These are phyloP conservation scores for Deroplatys truncata DNA, from an alignment of 2,888 invertebrate species.

Conservation along the genomic window DNA sequence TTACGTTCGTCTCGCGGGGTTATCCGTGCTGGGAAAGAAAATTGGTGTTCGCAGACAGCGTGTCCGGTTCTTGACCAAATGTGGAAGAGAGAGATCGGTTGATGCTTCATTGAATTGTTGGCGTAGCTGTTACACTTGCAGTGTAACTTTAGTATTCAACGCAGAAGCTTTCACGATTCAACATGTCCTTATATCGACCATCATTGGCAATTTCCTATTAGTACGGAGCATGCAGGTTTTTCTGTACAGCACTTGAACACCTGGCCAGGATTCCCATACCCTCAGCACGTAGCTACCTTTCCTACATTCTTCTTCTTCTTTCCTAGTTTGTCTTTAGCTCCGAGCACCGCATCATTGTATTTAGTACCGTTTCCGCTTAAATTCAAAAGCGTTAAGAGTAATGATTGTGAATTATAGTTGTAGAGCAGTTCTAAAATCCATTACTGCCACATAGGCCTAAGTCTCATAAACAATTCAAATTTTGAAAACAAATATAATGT, in stretches of 20 bases:
- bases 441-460: no score
- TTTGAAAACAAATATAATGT: no score
- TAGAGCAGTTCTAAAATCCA: no score
- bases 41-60: neutral
- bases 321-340: no score
- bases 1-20: neutral
- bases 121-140: neutral
- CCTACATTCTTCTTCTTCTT: no score
- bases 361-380: no score
- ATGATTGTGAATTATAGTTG: no score
- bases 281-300: neutral
- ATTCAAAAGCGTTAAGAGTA: no score
- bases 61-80: neutral
- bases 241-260: neutral
- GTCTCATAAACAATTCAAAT: no score
- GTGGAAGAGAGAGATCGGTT: neutral
- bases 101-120: neutral
- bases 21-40: neutral
- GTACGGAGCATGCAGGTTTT: neutral
- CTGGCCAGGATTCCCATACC: neutral
- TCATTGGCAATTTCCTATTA: neutral
- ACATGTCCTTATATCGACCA: neutral
- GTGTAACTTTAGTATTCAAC: neutral
- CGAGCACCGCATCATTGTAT: no score
- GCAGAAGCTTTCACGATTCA: neutral